Evolutionary conservation across 2,888 invertebrate species (phyloP), one percentile per base, ranked within the genome.

Genomic region (Drosophila neotestacea): DNA sequence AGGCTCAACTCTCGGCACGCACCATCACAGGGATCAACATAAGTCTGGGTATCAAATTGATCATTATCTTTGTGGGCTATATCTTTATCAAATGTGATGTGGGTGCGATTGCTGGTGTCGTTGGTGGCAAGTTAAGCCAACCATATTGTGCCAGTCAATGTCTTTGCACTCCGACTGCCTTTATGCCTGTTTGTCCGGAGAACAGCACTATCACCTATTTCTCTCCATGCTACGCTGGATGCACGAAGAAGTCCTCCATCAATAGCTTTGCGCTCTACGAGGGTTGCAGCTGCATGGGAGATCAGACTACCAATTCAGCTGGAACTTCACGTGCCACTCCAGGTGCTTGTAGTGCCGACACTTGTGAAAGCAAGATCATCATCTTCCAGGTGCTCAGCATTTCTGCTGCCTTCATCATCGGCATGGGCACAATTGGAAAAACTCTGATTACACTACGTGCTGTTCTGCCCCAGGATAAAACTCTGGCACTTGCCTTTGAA

Each of bases 141-240:
- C 93, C 93, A 16, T 93, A 91, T 60, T 95, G 95, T 79, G 94
- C 95, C 70, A 91, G 90, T 34, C 85, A 93, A 42, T 95, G 95
- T 76, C 91, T 93, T 22, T 95, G 95, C 81, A 74, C 81, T 0
- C 88, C 92, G 3, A 86, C 88, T 0, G 90, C 91, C 22, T 96
- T 95, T 81, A 93, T 94, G 61, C 96, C 96, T 0, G 93, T 96
- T 32, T 96, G 95, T 82, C 93, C 94, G 2, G 93, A 92, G 68
- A 93, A 93, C 68, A 92, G 93, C 9, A 91, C 82, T 0, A 91
- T 93, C 6, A 95, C 95, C 0, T 96, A 94, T 89, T 96, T 95
- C 88, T 95, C 95, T 0, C 95, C 96, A 0, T 96, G 96, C 90
- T 94, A 95, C 82, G 96, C 96, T 3, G 96, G 96, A 1, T 96